phyloP scores from a whole-genome alignment of 2,888 invertebrate genomes.

The Orchesella flavescens region DNA sequence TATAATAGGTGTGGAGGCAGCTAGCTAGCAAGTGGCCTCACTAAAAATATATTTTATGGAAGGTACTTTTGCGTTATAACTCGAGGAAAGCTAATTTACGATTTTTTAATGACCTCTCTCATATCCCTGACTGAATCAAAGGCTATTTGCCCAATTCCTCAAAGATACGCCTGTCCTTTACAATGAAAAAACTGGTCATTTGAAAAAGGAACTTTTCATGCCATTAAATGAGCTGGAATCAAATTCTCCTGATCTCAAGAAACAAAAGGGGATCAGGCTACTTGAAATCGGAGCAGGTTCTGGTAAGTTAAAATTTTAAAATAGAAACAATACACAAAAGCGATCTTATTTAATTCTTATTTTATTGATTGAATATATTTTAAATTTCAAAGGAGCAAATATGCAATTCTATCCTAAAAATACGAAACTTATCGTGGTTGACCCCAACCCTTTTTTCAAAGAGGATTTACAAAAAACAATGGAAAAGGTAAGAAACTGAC shows the following conservation, averaged over 20 bases:
- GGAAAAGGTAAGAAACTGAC: constrained; percentile 40
- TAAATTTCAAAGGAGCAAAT: constrained; percentile 57
- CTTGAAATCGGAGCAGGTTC: constrained; percentile 70
- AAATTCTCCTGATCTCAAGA: constrained; percentile 39
- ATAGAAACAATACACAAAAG: too few species aligned
- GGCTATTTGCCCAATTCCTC: constrained; percentile 47
- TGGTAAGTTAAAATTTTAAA: too few species aligned
- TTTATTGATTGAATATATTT: background rate
- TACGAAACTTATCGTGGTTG: constrained; percentile 64
- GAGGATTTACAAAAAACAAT: constrained; percentile 54
- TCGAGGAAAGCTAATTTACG: too few species aligned
- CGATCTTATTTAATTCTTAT: background rate
- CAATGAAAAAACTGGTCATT: constrained; percentile 43
- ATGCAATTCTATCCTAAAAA: constrained; percentile 67
- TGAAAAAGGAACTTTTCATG: constrained; percentile 61
- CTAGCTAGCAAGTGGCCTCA: too few species aligned
- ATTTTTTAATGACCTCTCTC: too few species aligned
- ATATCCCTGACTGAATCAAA: too few species aligned
- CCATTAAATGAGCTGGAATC: constrained; percentile 55
- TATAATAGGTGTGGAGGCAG: too few species aligned
- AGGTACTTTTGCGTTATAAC: too few species aligned
- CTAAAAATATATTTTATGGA: too few species aligned
- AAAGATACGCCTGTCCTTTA: constrained; percentile 57
- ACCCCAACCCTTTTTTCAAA: constrained; percentile 66
- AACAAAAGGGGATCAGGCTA: constrained; percentile 56